phyloP scores from a whole-genome alignment of 2,888 invertebrate species.

The Andrena minutula region DNA sequence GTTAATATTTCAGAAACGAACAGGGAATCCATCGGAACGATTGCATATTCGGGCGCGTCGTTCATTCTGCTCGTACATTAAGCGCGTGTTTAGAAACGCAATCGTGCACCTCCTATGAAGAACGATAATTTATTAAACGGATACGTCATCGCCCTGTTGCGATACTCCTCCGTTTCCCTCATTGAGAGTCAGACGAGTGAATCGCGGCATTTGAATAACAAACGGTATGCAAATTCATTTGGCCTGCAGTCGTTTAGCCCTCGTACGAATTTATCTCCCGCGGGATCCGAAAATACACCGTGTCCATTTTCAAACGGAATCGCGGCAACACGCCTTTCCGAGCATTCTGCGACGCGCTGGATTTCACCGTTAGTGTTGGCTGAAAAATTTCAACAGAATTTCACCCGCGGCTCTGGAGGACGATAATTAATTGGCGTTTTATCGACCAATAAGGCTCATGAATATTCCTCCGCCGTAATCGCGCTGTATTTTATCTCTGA shows the following conservation, averaged over 20 bases:
- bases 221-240: conserved; percentile 82
- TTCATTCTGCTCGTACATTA: conserved; percentile 78
- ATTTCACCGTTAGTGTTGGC: not conserved
- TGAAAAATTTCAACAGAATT: not conserved
- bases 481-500: not conserved
- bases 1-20: conserved; percentile 8
- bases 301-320: conserved; percentile 27
- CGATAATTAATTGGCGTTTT: not conserved
- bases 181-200: conserved; percentile 80
- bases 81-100: conserved; percentile 73
- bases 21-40: conserved; percentile 4
- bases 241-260: conserved; percentile 58
- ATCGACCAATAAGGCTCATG: conserved; percentile 4
- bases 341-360: not conserved
- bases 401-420: not conserved
- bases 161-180: conserved; percentile 74
- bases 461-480: not conserved
- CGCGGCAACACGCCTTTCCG: conserved; percentile 2
- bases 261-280: conserved; percentile 47
- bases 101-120: conserved; percentile 65
- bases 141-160: conserved; percentile 75
- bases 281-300: conserved; percentile 52
- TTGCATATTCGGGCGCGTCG: conserved; percentile 52
- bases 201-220: conserved; percentile 83
- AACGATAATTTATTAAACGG: conserved; percentile 78